A percentile compares a stretch with the other conserved stretches of the same genome.
Evolutionary conservation across 2,888 invertebrate species (phyloP).

Genomic region (Gari tellinella): DNA sequence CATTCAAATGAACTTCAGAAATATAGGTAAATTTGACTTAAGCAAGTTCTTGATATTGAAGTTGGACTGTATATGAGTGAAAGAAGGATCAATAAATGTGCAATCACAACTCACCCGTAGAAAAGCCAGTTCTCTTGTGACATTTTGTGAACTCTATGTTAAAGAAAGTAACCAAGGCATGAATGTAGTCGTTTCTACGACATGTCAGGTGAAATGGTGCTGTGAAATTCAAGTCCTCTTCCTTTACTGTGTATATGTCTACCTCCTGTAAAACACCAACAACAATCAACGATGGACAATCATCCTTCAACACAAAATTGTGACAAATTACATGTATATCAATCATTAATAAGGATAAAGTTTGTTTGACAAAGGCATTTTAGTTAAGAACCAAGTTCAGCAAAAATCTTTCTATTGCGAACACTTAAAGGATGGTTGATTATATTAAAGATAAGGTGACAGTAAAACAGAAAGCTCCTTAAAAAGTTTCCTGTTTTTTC

Average conservation of each 20-base stretch:
- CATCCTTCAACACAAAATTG: too few relatives aligned
- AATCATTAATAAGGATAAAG: too few relatives aligned
- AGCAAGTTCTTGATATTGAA: neutral
- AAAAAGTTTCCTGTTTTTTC: too few relatives aligned
- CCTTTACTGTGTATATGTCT: conserved; percentile 98
- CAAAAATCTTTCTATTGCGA: too few relatives aligned
- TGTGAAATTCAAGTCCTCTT: conserved; percentile 96
- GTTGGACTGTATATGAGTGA: too few relatives aligned
- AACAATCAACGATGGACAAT: neutral
- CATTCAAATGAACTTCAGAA: neutral
- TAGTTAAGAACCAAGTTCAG: too few relatives aligned
- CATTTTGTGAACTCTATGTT: conserved; percentile 99
- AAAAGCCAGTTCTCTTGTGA: conserved; percentile 99
- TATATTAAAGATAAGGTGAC: too few relatives aligned
- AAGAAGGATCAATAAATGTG: too few relatives aligned
- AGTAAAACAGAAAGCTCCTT: too few relatives aligned
- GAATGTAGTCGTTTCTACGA: conserved; percentile 96
- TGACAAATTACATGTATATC: too few relatives aligned
- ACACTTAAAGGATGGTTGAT: too few relatives aligned
- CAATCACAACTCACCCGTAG: conserved; percentile 90
- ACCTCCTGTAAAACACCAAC: conserved; percentile 89
- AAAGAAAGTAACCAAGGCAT: conserved; percentile 99
- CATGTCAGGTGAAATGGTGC: conserved; percentile 88
- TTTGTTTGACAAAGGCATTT: too few relatives aligned
- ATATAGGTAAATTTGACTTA: neutral